Evolutionary conservation across 2,888 invertebrate genomes (phyloP).

Genomic region (Seira ritae): DNA sequence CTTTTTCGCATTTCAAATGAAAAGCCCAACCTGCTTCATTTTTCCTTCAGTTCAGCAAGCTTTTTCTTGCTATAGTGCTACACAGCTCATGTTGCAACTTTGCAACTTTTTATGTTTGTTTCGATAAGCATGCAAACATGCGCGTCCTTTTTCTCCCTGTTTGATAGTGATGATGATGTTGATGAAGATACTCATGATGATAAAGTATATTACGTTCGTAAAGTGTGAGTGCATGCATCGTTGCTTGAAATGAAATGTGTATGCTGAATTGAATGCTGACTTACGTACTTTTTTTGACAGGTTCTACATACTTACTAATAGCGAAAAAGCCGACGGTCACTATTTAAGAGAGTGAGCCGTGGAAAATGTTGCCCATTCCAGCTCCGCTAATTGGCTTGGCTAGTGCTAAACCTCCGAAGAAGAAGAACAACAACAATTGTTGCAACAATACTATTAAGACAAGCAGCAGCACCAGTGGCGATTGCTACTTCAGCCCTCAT

Average conservation of each 20-base stretch:
- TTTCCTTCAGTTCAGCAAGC: conserved; percentile 17
- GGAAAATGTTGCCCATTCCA: conserved; percentile 72
- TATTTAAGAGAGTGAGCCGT: conserved; percentile 58
- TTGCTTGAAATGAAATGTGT: conserved; percentile 4
- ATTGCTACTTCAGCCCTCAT: conserved; percentile 27
- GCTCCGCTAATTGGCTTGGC: conserved; percentile 70
- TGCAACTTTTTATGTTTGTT: conserved; percentile 29
- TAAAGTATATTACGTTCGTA: conserved; percentile 26
- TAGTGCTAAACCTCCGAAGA: conserved; percentile 40
- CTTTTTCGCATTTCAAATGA: conserved; percentile 23
- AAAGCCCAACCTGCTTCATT: conserved; percentile 2
- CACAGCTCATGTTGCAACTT: conserved; percentile 24
- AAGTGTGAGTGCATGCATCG: conserved; percentile 18
- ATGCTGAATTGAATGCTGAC: neutral
- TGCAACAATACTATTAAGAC: too few species aligned
- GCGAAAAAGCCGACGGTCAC: conserved; percentile 33
- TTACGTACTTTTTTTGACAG: conserved; percentile 60
- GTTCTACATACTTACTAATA: conserved; percentile 45
- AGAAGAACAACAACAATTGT: neutral
- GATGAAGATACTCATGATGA: conserved; percentile 6
- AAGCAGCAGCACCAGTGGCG: neutral
- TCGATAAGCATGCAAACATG: conserved; percentile 4
- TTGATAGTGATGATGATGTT: too few species aligned
- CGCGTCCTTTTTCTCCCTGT: conserved; percentile 12
- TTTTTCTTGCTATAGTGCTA: neutral